phyloP scores from a whole-genome alignment of 1,140 invertebrate species.

The Temnothorax nylanderi region DNA sequence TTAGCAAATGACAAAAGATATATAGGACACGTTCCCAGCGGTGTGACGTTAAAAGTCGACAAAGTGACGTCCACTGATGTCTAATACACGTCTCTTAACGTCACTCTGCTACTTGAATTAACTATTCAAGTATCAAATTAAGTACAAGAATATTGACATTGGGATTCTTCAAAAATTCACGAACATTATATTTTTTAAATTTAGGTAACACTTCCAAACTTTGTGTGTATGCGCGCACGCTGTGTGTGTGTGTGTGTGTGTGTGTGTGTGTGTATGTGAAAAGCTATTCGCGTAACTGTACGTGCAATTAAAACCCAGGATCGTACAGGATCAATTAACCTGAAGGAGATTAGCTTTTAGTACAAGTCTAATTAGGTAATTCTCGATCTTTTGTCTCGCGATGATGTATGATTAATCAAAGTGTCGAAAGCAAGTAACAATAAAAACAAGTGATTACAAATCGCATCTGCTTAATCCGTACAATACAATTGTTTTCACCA shows the following conservation, averaged over 20 bases:
- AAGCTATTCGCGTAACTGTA: neutral
- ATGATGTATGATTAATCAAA: constrained; percentile 17
- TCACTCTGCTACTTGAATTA: neutral
- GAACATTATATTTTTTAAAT: neutral
- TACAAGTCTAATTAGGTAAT: constrained; percentile 39
- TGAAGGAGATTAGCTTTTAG: neutral
- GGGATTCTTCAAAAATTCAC: neutral
- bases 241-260: no score
- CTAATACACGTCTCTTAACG: neutral
- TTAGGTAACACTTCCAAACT: neutral
- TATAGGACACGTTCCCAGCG: neutral
- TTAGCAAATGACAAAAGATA: neutral
- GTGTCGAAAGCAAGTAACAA: constrained; percentile 37
- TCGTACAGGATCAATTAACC: neutral
- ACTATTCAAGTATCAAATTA: neutral
- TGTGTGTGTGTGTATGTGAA: neutral
- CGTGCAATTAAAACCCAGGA: neutral
- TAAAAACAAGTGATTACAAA: constrained; percentile 12
- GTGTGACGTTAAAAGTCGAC: no score
- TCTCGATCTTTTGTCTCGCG: constrained; percentile 27
- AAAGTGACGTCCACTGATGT: neutral
- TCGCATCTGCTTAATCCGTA: neutral
- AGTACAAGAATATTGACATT: neutral
- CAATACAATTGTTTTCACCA: constrained; percentile 14
- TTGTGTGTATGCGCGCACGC: neutral